Evolutionary conservation across 1,140 invertebrate genomes (phyloP), one percentile per base, ranked within the genome.

Genomic region (Cylas formicarius): DNA sequence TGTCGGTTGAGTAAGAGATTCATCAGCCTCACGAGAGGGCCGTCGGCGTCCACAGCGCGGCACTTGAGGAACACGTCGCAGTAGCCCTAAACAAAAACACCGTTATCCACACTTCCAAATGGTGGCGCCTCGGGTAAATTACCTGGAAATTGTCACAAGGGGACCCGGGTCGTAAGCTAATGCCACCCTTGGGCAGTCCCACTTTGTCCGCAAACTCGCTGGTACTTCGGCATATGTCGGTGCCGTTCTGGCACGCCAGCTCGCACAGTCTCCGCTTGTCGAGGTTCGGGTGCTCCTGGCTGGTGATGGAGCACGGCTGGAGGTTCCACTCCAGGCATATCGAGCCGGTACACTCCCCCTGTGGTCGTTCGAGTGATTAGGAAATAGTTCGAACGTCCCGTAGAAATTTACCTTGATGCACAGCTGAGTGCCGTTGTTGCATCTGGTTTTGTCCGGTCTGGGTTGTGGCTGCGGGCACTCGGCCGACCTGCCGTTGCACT

Each of bases 51-150:
- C 9, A 99, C 92, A 1, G 89, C 87, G 52, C 95, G 80, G 67
- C 95, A 99, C 69, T 95, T 96, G 16, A 92, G 78, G 71, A 98
- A 99, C 35, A 97, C 94, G 71, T 98, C 95, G 72, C 95, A 99
- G 70, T 98, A 99, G 37, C 90, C 90, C 82, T 89, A 70, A 21
- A 65, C 65, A 55, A 37, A 42, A 62, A 36, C 39, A 17, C 18
- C 16, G 11, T 38, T 16, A 34, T 5, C 4, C 21, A 16, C 23
- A n/a, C 22, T 29, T 2, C 24, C 7, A 4, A 36, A 37, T 29
- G 26, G 27, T 4, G 28, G 2, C 37, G 16, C 2, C 10, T n/a
- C 17, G 17, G 3, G 48, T 52, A 43, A n/a, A 27, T 41, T 66
- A 84, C 91, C 73, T 91, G 87, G 71, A 94, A 98, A 70, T 99